These are phyloP conservation scores for Megaceryle maxima DNA, from an alignment of 2,113 vertebrate genomes.

Conservation along the genomic window DNA sequence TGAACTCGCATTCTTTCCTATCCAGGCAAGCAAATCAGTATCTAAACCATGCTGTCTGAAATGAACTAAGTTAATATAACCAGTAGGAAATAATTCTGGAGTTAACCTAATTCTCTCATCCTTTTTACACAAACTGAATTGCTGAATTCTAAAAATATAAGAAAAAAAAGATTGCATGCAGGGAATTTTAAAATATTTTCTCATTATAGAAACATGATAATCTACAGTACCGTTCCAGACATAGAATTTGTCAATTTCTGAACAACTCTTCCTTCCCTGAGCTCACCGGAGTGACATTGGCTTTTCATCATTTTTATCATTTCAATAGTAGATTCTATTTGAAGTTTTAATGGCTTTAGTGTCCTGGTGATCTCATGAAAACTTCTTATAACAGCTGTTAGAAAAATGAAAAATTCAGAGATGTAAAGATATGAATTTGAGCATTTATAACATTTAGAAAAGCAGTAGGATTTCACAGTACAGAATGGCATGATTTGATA, in stretches of 20 bases:
- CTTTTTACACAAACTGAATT: background rate
- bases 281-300: background rate
- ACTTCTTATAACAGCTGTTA: background rate
- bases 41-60: background rate
- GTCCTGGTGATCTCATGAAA: background rate
- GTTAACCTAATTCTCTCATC: background rate
- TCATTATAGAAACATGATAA: background rate
- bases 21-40: background rate
- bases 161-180: background rate
- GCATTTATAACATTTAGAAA: background rate
- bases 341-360: background rate
- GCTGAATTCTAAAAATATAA: background rate
- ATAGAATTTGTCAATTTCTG: background rate
- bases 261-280: background rate
- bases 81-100: slow-evolving; percentile 1
- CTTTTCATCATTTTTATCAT: background rate
- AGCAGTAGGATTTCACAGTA: background rate
- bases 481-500: background rate
- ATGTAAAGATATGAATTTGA: background rate
- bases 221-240: background rate
- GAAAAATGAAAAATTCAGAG: background rate
- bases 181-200: background rate
- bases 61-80: background rate
- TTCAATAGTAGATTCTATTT: background rate
- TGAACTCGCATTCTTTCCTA: background rate